Base-by-base conservation (phyloP, 2,797 vertebrate genomes). In the Clarias laeviceps region DNA sequence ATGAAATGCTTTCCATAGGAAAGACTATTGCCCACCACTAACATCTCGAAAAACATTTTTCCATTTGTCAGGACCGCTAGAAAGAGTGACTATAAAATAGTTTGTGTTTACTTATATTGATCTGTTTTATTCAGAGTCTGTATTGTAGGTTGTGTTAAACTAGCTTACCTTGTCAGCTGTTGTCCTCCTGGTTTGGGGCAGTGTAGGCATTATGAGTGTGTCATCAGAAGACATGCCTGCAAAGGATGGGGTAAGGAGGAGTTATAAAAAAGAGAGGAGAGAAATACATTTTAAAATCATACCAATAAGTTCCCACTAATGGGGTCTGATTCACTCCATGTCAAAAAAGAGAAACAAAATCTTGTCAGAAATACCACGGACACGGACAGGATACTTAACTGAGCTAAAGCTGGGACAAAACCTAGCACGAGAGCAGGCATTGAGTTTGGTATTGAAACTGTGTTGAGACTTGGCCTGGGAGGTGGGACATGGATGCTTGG, bases 181-280 rank as follows among this genome's bases (percentile, higher is more conserved):
- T 2, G 85, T 85, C 18, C 92, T 90, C 85, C 94, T 91, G 14
- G 84, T 77, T 73, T 87, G 76, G 56, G 84, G 87, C 70, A 89
- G 89, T 34, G 90, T 79, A 73, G 91, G 83, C 78, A 88, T 87
- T 86, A 91, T 84, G 74, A 92, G 20, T 84, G 90, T 90, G 84
- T 96, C 94, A 90, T 92, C 93, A 0, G 90, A 89, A 82, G 86
- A 80, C 87, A 91, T 86, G 80, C n/a, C 74, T 87, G 68, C 73
- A 84, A 72, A 65, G 57, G 73, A 76, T 57, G 54, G 17, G 32
- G 54, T 27, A 76, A 76, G 20, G 17, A 2, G 1, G 7, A 57
- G 45, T 54, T 45, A 24, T 45, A 29, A 74, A 73, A 73, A 50
- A 27, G 22, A 54, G n/a, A 54, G 8, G 20, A 29, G n/a, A 73